phyloP scores from a whole-genome alignment of 2,888 invertebrate genomes.

The Plebejus argus region DNA sequence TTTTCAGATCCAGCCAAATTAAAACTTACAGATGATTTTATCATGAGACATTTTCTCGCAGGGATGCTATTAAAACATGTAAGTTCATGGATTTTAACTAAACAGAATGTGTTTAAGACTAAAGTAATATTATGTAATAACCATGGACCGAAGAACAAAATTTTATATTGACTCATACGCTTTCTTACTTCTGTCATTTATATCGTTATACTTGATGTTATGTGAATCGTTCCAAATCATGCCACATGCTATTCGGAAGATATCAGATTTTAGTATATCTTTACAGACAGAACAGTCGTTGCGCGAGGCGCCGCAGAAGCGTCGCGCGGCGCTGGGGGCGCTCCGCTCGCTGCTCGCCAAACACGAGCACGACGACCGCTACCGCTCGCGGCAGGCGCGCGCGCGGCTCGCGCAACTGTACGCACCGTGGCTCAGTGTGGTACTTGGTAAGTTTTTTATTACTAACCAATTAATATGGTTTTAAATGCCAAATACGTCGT shows the following conservation, averaged over 20 bases:
- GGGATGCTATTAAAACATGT: constrained; percentile 91
- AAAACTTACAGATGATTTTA: constrained; percentile 89
- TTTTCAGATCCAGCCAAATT: constrained; percentile 77
- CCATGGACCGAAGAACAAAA: no score
- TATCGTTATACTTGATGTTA: no score
- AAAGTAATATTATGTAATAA: no score
- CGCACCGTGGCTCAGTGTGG: constrained; percentile 93
- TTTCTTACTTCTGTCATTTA: no score
- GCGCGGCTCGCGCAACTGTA: constrained; percentile 94
- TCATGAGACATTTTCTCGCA: constrained; percentile 94
- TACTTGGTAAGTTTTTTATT: constrained; percentile 64
- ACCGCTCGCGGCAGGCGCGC: constrained; percentile 90
- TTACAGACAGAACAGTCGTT: constrained; percentile 91
- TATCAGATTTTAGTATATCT: no score
- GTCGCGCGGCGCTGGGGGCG: constrained; percentile 89
- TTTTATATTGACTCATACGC: no score
- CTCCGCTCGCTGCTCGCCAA: constrained; percentile 94
- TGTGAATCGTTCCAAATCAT: no score
- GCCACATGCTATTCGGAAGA: no score
- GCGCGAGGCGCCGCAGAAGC: constrained; percentile 90
- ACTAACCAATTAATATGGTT: no score
- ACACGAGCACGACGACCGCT: constrained; percentile 96
- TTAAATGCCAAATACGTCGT: no score
- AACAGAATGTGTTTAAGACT: no score
- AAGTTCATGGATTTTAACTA: constrained; percentile 7